Evolutionary conservation across 2,797 vertebrate species (phyloP), one percentile per base, ranked within the genome.

Genomic region (Karalla daura): DNA sequence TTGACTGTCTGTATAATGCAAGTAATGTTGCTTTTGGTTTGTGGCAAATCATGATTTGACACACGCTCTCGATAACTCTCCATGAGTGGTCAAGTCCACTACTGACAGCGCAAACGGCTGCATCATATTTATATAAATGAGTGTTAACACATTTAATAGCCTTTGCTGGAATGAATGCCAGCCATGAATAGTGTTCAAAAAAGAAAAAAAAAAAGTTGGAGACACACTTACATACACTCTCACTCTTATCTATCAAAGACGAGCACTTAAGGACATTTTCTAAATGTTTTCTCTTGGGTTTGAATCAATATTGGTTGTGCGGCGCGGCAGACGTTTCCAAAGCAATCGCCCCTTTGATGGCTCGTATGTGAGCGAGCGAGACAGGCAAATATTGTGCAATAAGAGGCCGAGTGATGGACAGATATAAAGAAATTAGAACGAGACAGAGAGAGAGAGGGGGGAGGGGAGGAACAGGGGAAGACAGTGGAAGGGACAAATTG

Each of bases 401-500:
- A 20, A 59, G 35, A 35, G 33, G n/a, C 27, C 6, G 27, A 21
- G 33, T 46, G 53, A 64, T 63, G 43, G 49, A 44, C 46, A 62
- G 45, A 50, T 71, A 74, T 28, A 61, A 60, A 63, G 45, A 69
- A 66, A 72, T 59, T 35, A 30, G 9, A 69, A 30, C 30, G 21
- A 44, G 39, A 59, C n/a, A 23, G 40, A 51, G 54, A 33, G 18
- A 11, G n/a, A 49, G 49, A 58, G 37, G 18, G 9, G n/a, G 45
- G 49, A 40, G 36, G 68, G 20, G 46, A 46, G 25, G 40, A 58
- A 36, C 21, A 8, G 45, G 60, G n/a, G 62, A 33, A 59, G 74
- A 63, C 40, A 27, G 51, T 53, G 24, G 69, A 76, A 24, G 47
- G 69, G 59, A 77, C 51, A 67, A 63, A 79, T 65, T 68, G 63